Percentiles rank a stretch among this genome's conserved stretches.
These are phyloP conservation scores for Dipus sagitta DNA, from an alignment of 2,797 vertebrate species.

Conservation along the genomic window DNA sequence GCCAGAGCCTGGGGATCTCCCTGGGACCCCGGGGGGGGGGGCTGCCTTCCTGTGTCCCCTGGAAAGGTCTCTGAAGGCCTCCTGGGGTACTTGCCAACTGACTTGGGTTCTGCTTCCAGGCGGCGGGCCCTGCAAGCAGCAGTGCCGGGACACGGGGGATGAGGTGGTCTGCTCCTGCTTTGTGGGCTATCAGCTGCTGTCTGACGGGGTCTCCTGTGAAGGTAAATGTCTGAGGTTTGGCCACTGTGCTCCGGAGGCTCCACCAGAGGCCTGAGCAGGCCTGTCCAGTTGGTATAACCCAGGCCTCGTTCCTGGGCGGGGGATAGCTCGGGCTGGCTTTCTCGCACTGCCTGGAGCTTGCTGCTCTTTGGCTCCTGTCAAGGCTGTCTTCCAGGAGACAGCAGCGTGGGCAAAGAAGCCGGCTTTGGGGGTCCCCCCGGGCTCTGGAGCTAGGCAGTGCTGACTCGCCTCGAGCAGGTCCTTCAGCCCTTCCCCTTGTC, in stretches of 20 bases:
- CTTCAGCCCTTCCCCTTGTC: background rate
- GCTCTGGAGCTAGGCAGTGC: background rate
- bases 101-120: constrained; percentile 82
- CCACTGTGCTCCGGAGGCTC: background rate
- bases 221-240: constrained; percentile 86
- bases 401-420: fast-evolving
- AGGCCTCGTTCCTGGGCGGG: fast-evolving
- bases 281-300: fast-evolving
- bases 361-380: fast-evolving
- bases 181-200: constrained; percentile 93
- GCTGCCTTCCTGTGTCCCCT: background rate
- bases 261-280: background rate
- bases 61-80: background rate
- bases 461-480: background rate
- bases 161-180: constrained; percentile 93
- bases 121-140: constrained; percentile 93
- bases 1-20: background rate
- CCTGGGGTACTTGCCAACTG: fast-evolving
- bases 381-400: background rate
- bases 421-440: background rate
- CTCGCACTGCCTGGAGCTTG: fast-evolving
- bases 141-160: constrained; percentile 90
- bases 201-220: constrained; percentile 94
- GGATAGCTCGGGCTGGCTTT: fast-evolving
- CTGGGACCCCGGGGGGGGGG: background rate